Conservation (phyloP, 2,113 vertebrate genomes). For the Tetrax tetrax region DNA sequence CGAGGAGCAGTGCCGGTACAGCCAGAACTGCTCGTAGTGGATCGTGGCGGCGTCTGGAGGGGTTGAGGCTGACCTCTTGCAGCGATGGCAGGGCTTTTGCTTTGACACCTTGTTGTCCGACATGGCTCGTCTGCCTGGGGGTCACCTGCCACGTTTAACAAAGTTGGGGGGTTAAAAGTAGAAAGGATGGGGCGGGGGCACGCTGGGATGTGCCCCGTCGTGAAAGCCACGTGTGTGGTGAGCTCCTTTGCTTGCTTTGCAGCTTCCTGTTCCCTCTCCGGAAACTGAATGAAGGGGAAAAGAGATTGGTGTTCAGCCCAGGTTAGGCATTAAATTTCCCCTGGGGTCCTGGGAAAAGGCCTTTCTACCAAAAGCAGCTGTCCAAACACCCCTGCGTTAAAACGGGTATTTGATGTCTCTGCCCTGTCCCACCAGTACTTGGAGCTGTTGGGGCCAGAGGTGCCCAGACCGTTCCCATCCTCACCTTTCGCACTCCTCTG, state of each 20-base stretch:
- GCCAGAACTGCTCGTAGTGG: slow-evolving; percentile 67
- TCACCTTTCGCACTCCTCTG: not conserved
- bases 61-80: not conserved
- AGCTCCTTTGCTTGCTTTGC: not conserved
- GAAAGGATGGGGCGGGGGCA: too few relatives aligned
- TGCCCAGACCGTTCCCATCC: not conserved
- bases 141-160: not conserved
- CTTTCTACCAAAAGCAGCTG: not conserved
- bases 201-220: not conserved
- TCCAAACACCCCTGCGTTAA: not conserved
- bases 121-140: not conserved
- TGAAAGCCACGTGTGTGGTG: not conserved
- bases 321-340: not conserved
- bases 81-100: not conserved
- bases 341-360: not conserved
- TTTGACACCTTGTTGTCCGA: not conserved
- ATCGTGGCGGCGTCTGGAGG: not conserved
- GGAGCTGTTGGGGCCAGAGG: not conserved
- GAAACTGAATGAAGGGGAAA: not conserved
- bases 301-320: not conserved
- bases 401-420: not conserved
- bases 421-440: not conserved
- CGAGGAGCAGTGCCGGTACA: slow-evolving; percentile 65
- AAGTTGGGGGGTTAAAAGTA: not conserved
- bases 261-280: not conserved